Evolutionary conservation across 2,113 vertebrate genomes (phyloP).

Genomic region (Serranochromis macrocephalus): DNA sequence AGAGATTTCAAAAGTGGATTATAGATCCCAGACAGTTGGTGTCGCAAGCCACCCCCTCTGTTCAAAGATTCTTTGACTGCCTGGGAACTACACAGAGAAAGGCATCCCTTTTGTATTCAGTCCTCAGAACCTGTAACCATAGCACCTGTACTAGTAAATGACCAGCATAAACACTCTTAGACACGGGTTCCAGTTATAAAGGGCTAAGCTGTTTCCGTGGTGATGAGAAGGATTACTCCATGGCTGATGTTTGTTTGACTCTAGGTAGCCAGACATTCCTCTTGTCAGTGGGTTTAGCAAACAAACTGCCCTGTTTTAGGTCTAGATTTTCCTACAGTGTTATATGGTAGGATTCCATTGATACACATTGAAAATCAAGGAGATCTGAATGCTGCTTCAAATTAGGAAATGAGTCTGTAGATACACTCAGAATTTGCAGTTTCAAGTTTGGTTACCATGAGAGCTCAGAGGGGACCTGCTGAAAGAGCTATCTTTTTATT

Average conservation of each 20-base stretch:
- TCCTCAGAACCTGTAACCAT: background rate
- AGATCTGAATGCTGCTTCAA: background rate
- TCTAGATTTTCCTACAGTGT: background rate
- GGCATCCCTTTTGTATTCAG: background rate
- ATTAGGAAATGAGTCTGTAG: background rate
- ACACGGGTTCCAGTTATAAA: background rate
- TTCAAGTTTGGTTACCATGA: background rate
- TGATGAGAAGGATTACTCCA: background rate
- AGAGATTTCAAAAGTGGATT: background rate
- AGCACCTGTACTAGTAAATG: background rate
- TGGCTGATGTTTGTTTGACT: background rate
- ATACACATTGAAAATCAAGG: background rate
- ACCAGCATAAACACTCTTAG: background rate
- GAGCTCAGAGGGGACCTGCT: background rate
- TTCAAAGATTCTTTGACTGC: background rate
- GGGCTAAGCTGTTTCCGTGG: background rate
- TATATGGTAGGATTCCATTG: background rate
- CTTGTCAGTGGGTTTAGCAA: background rate
- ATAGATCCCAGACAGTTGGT: background rate
- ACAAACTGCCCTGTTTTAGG: background rate
- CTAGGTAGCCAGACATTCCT: background rate
- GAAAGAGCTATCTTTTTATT: background rate
- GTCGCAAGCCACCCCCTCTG: background rate
- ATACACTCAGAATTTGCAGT: background rate
- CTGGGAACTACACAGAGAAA: background rate